Evolutionary conservation across 2,888 invertebrate species (phyloP), one percentile per base, ranked within the genome.

Genomic region (Digitonthophagus gazella): DNA sequence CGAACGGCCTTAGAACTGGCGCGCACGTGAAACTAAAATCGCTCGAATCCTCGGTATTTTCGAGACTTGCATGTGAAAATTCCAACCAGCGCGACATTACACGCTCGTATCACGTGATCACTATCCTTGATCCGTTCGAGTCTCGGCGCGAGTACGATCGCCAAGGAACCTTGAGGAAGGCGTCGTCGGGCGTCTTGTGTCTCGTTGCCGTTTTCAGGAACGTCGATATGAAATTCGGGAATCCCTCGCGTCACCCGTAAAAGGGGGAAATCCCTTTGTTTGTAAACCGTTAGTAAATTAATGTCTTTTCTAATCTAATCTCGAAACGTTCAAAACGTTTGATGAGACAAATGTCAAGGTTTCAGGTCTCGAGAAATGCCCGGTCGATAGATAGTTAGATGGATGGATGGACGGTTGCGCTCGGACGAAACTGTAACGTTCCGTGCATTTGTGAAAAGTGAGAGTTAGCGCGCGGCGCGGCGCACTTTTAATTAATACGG

Each of bases 401-500:
- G 28, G 28, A 44, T 44, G 6, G 28, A 44, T 11, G 22, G 22
- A 22, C 22, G 22, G 22, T 4, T 6, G 22, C 22, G 28, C 28
- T 6, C 6, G 28, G 28, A 44, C 28, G 28, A 44, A 44, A 44
- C 28, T 44, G 28, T 44, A 44, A 44, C 28, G 28, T 44, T 44
- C 3, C 28, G 11, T 44, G 28, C 28, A 44, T 44, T 44, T 44
- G 61, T 18, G 20, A 61, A 20, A 61, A 61, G 61, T 61, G 61
- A 61, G 20, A 61, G 61, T 19, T 18, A 18, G 61, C n/a, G 18
- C 18, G 61, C 61, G 18, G n/a, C 18, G n/a, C 61, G 61, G 28
- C 28, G 3, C 28, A 61, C 61, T 19, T 61, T 61, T 61, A 61
- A 61, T 61, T 61, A 61, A 61, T 61, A 61, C 61, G 20, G 16